Evolutionary conservation across 1,140 invertebrate species (phyloP).

Genomic region (Trichomalopsis sarcophagae): DNA sequence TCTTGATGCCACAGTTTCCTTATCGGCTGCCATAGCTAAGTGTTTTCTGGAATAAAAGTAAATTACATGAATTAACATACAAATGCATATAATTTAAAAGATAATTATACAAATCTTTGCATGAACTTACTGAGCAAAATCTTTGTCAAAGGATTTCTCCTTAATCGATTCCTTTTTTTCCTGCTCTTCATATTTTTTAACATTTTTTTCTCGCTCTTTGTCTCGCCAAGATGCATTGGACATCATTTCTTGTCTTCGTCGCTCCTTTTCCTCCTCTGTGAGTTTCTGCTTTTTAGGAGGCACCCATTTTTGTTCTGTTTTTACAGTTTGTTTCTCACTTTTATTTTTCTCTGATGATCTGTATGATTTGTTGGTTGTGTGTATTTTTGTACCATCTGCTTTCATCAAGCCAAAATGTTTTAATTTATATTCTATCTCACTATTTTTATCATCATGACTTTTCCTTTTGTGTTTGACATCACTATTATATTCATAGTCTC

Average conservation of each 20-base stretch:
- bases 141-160: constrained; percentile 71
- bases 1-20: constrained; percentile 82
- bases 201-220: constrained; percentile 79
- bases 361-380: constrained; percentile 48
- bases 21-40: constrained; percentile 80
- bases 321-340: constrained; percentile 46
- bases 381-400: constrained; percentile 72
- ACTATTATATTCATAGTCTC: constrained; percentile 6
- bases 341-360: constrained; percentile 50
- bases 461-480: constrained; percentile 23
- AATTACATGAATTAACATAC: not conserved
- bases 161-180: constrained; percentile 78
- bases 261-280: constrained; percentile 83
- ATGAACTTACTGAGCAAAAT: constrained; percentile 76
- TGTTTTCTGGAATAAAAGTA: constrained; percentile 77
- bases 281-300: constrained; percentile 71
- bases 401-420: constrained; percentile 72
- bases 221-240: constrained; percentile 84
- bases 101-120: not conserved
- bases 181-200: constrained; percentile 80
- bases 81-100: constrained; percentile 37
- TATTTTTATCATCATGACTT: constrained; percentile 33
- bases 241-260: constrained; percentile 87
- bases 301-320: constrained; percentile 64
- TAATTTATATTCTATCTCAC: constrained; percentile 20